A percentile compares a stretch with the other conserved stretches of the same genome.
Evolutionary conservation across 2,113 vertebrate species (phyloP).

Genomic region (Charina bottae): DNA sequence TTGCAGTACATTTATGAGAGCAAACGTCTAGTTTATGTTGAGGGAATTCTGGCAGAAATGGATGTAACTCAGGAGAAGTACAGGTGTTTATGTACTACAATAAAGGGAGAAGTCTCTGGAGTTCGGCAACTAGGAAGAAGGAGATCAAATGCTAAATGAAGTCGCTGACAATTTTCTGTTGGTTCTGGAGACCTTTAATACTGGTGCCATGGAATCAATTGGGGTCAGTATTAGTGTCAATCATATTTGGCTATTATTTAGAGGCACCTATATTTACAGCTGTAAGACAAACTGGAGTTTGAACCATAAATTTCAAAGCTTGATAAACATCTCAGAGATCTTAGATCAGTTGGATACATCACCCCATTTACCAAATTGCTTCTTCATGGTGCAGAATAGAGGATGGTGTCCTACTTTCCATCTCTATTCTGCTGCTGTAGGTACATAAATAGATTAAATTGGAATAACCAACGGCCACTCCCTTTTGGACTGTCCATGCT

Average conservation of each 20-base stretch:
- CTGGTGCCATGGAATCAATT: not conserved
- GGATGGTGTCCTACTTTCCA: not conserved
- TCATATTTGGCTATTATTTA: not conserved
- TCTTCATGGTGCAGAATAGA: not conserved
- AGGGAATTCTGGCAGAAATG: constrained; percentile 14
- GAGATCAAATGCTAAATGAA: fast-evolving
- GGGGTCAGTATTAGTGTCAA: not conserved
- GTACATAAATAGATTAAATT: not conserved
- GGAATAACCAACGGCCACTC: not conserved
- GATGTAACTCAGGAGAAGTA: constrained; percentile 14
- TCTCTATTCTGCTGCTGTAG: not conserved
- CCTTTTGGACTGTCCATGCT: not conserved
- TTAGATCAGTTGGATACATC: not conserved
- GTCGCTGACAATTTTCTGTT: not conserved
- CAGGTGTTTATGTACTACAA: not conserved
- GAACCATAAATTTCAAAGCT: not conserved
- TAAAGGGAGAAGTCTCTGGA: not conserved
- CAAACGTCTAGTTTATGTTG: constrained; percentile 15
- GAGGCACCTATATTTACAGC: not conserved
- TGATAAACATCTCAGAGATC: too few relatives aligned
- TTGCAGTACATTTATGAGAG: not conserved
- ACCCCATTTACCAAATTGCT: not conserved
- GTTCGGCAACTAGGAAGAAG: not conserved
- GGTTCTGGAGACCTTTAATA: not conserved
- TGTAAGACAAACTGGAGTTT: not conserved